Conservation (phyloP, 2,888 invertebrate genomes). For the Petrolisthes cinctipes region DNA sequence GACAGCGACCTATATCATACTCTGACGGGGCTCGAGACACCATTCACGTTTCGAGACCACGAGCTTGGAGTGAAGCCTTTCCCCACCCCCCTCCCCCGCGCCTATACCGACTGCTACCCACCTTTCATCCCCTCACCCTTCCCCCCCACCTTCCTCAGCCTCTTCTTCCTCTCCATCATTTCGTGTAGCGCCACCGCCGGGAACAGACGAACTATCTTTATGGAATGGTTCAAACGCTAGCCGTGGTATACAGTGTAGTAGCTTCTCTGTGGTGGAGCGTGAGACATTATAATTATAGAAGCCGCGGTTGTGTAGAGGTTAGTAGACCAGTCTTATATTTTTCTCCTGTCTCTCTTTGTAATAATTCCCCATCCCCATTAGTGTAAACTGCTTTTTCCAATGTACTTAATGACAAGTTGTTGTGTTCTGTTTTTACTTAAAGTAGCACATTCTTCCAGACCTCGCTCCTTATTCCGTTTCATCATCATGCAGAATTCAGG, state of each 20-base stretch:
- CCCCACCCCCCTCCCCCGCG: no score
- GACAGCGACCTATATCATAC: no score
- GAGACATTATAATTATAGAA: background rate
- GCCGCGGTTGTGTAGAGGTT: conserved; percentile 5
- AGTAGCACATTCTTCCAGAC: conserved; percentile 2
- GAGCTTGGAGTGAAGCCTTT: no score
- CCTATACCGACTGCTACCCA: no score
- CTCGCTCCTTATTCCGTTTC: conserved; percentile 3
- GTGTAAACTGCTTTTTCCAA: background rate
- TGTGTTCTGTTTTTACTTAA: background rate
- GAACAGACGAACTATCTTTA: conserved; percentile 4
- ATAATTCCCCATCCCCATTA: conserved; percentile 3
- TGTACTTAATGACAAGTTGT: conserved; percentile 18
- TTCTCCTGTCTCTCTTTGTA: conserved; percentile 2
- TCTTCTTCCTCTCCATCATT: background rate
- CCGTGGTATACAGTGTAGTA: background rate
- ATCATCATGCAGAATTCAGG: background rate
- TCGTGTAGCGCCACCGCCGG: conserved; percentile 5
- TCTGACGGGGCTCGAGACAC: no score
- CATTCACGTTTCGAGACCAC: no score
- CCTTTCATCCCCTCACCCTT: no score
- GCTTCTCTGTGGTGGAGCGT: conserved; percentile 12
- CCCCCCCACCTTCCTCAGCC: background rate
- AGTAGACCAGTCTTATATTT: background rate
- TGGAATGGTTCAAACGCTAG: background rate